phyloP scores from a whole-genome alignment of 1,140 invertebrate genomes.

The Acromyrmex heyeri region DNA sequence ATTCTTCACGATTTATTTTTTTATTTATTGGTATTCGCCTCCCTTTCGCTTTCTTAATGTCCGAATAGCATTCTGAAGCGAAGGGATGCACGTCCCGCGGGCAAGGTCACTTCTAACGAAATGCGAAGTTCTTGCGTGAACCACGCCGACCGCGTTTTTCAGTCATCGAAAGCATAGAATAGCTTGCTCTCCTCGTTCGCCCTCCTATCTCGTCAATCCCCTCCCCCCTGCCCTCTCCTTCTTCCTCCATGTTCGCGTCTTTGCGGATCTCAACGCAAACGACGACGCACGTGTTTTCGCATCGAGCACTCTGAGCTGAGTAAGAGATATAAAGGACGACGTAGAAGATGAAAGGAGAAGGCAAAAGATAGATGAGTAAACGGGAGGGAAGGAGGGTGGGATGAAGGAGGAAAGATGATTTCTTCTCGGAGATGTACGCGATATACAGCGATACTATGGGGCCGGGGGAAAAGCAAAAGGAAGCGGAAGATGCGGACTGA shows the following conservation, averaged over 20 bases:
- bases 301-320: slow-evolving; percentile 30
- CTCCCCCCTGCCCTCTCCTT: not conserved
- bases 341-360: not conserved
- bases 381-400: not conserved
- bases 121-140: slow-evolving; percentile 26
- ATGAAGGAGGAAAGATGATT: not conserved
- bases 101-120: slow-evolving; percentile 49
- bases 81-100: slow-evolving; percentile 32
- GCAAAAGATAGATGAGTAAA: not conserved
- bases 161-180: slow-evolving; percentile 49
- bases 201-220: slow-evolving; percentile 15
- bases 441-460: too few species aligned
- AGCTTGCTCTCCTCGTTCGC: slow-evolving; percentile 31
- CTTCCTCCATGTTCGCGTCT: slow-evolving; percentile 10
- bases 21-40: slow-evolving; percentile 5
- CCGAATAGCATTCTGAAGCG: slow-evolving; percentile 49
- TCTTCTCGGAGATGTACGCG: slow-evolving; percentile 1
- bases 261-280: slow-evolving; percentile 11
- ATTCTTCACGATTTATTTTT: slow-evolving; percentile 14
- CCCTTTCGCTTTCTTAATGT: slow-evolving; percentile 50
- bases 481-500: slow-evolving; percentile 41
- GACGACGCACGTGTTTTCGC: slow-evolving; percentile 44
- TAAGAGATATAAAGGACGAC: slow-evolving; percentile 36
- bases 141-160: slow-evolving; percentile 42
- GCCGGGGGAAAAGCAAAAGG: not conserved